A percentile compares a stretch with the other conserved stretches of the same genome.
Evolutionary conservation across 1,140 invertebrate genomes (phyloP).

Genomic region (Lepeophtheirus salmonis): DNA sequence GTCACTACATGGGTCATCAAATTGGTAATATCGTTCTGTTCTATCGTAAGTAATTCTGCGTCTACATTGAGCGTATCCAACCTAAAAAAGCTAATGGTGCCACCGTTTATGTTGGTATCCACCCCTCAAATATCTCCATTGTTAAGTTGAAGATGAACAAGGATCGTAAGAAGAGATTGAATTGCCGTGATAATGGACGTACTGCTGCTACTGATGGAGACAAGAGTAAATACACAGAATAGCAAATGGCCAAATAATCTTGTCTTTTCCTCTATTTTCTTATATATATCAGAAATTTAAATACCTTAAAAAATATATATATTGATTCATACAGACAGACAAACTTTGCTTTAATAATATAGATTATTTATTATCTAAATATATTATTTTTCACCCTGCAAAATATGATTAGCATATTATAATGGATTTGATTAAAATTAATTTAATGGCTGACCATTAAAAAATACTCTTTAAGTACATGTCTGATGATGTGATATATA

Average conservation of each 20-base stretch:
- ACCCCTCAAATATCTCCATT: conserved; percentile 93
- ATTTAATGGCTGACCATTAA: too few relatives aligned
- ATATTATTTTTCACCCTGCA: too few relatives aligned
- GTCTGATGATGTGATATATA: too few relatives aligned
- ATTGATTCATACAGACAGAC: too few relatives aligned
- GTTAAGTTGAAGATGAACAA: conserved; percentile 98
- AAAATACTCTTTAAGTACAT: too few relatives aligned
- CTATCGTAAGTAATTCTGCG: conserved; percentile 96
- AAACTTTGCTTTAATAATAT: too few relatives aligned
- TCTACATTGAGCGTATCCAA: conserved; percentile 96
- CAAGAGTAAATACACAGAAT: conserved; percentile 98
- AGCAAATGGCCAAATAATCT: conserved; percentile 37
- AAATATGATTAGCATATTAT: too few relatives aligned
- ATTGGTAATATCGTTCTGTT: conserved; percentile 88
- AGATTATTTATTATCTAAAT: too few relatives aligned
- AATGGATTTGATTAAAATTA: too few relatives aligned
- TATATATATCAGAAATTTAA: too few relatives aligned
- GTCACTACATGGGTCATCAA: conserved; percentile 97
- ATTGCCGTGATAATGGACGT: conserved; percentile 79
- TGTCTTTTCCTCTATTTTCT: too few relatives aligned
- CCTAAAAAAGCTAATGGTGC: conserved; percentile 96
- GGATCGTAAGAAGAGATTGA: conserved; percentile 87
- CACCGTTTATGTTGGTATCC: conserved; percentile 93
- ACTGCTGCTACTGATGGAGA: conserved; percentile 68
- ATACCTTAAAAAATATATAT: too few relatives aligned